Base-by-base conservation (phyloP, 37 sponge, comb jelly and placozoan genomes). In the Crambe crambe region DNA sequence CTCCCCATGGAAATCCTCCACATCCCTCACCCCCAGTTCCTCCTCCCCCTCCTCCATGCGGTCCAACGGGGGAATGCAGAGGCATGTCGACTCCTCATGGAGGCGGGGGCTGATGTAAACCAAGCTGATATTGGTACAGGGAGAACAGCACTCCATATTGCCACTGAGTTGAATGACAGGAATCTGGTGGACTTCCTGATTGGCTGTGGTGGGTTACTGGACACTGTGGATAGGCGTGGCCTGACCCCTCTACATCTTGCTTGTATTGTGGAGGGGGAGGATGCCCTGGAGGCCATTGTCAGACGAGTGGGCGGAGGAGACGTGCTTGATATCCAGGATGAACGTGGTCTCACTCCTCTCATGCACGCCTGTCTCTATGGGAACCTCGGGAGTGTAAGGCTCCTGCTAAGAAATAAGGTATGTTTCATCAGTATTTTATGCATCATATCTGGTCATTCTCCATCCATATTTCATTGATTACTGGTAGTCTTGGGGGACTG, bases 321-420 rank as follows among this genome's bases (percentile, higher is more conserved):
- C 3, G 68, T 85, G n/a, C 86, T 90, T 4, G 65, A 84, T n/a
- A 44, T 85, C 18, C 40, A 72, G 21, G 90, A 93, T 42, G 47
- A 30, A 26, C 63, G 36, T 42, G 93, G 93, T 8, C 41, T 93
- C 25, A 93, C 93, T 18, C 90, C 93, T 32, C 70, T 93, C 63
- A 89, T 93, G 93, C 71, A 86, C 58, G 89, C 93, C 18, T 85
- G 90, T 78, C 42, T 37, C 39, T 61, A 76, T 73, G 83, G 83
- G 12, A 76, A 68, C 21, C 82, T 77, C 23, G 37, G 56, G 30
- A 73, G 20, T 81, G 85, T 88, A 61, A 89, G 78, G 44, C 70
- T 72, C 70, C 73, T 93, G 20, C 26, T 93, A 42, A 88, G 86
- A 68, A 93, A 89, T 75, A 93, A 93, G 86, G 93, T 93, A 26